These are phyloP conservation scores for Ammodytes marinus DNA, from an alignment of 2,113 vertebrate genomes.

Conservation along the genomic window DNA sequence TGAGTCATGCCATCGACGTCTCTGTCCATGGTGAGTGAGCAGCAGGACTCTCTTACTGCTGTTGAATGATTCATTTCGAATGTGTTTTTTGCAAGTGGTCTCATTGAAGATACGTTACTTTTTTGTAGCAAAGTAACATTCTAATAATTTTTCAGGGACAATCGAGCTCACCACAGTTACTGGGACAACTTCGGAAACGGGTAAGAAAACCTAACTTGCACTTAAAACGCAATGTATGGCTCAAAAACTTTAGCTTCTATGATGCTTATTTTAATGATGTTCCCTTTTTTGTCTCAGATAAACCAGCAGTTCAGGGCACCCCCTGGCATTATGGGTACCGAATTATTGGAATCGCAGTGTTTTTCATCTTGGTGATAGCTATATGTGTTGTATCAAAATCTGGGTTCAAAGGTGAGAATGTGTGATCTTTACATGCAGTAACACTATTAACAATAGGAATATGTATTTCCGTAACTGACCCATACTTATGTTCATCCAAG, in stretches of 20 bases:
- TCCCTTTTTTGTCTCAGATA: not conserved
- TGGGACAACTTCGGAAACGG: not conserved
- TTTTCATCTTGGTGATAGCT: not conserved
- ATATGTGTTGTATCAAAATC: fast-evolving
- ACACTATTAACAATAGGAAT: not conserved
- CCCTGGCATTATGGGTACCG: not conserved
- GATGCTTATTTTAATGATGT: not conserved
- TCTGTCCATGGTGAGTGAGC: conserved; percentile 65
- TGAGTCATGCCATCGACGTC: conserved; percentile 56
- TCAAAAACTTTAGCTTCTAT: not conserved
- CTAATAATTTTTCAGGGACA: conserved; percentile 34
- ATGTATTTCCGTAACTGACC: not conserved
- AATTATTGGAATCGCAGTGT: not conserved
- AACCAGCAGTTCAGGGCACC: fast-evolving
- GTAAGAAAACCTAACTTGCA: conserved; percentile 37
- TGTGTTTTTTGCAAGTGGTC: not conserved
- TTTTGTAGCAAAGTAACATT: not conserved
- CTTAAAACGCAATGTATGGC: not conserved
- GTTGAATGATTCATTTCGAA: not conserved
- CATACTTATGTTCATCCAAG: not conserved
- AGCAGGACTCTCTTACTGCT: not conserved
- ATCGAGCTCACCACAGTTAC: not conserved
- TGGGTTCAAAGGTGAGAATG: conserved; percentile 36
- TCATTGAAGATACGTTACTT: not conserved
- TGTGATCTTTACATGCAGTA: not conserved